Evolutionary conservation across 1,140 invertebrate species (phyloP).

Genomic region (Drosophila ficusphila): DNA sequence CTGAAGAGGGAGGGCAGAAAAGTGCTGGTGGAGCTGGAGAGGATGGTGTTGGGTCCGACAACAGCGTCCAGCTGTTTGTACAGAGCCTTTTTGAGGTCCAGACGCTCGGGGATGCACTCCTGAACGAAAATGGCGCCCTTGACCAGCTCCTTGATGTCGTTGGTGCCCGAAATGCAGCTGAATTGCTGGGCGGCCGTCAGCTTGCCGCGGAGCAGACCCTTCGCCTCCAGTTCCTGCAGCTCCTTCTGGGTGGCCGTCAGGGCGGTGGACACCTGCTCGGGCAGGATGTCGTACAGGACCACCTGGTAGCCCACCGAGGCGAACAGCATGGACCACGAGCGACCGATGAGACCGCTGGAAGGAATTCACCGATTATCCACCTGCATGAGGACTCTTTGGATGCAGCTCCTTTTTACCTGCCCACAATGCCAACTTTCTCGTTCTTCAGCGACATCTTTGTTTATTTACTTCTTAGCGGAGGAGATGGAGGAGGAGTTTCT

Average conservation of each 20-base stretch:
- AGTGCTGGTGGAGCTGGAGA: slow-evolving; percentile 96
- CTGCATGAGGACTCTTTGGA: no score
- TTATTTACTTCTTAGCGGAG: neutral
- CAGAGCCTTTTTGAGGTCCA: slow-evolving; percentile 93
- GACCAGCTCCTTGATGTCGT: slow-evolving; percentile 87
- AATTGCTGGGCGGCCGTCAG: slow-evolving; percentile 90
- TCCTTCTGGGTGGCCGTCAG: slow-evolving; percentile 90
- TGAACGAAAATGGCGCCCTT: slow-evolving; percentile 91
- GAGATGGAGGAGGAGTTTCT: neutral
- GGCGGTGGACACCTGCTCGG: slow-evolving; percentile 90
- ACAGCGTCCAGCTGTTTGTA: slow-evolving; percentile 91
- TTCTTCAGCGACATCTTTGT: slow-evolving; percentile 58
- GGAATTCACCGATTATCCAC: slow-evolving; percentile 21
- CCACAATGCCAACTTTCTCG: slow-evolving; percentile 89
- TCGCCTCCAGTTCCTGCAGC: slow-evolving; percentile 88
- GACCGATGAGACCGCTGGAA: slow-evolving; percentile 93
- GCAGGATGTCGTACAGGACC: slow-evolving; percentile 92
- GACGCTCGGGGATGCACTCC: slow-evolving; percentile 96
- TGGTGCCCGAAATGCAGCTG: slow-evolving; percentile 90
- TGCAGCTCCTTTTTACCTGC: slow-evolving; percentile 85
- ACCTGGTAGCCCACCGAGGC: slow-evolving; percentile 96
- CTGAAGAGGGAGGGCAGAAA: slow-evolving; percentile 94
- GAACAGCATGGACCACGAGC: slow-evolving; percentile 98
- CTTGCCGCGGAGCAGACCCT: slow-evolving; percentile 90
- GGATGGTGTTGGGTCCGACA: slow-evolving; percentile 89